Conservation (phyloP, 2,888 invertebrate species). For the Hydrotaea cyrtoneurina region DNA sequence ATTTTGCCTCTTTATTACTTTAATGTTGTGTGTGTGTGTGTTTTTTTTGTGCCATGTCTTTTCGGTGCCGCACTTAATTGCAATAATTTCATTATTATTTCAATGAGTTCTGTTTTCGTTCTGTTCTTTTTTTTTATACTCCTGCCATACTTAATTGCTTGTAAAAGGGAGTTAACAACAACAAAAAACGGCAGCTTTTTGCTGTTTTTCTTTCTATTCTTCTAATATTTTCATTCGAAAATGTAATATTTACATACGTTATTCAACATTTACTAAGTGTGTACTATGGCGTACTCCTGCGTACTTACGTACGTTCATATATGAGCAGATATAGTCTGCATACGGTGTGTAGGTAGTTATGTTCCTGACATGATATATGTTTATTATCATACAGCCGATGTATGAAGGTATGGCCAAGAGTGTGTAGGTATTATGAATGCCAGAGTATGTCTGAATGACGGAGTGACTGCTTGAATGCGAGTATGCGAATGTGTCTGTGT, state of each 20-base stretch:
- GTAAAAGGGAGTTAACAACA: neutral
- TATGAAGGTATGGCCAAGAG: neutral
- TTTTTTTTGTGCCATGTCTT: neutral
- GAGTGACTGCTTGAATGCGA: neutral
- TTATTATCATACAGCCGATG: neutral
- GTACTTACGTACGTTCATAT: neutral
- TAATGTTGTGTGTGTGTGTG: neutral
- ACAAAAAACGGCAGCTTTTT: neutral
- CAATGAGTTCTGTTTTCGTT: neutral
- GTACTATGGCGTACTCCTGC: too few relatives aligned
- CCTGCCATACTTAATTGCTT: neutral
- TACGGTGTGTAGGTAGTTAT: neutral
- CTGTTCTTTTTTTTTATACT: neutral
- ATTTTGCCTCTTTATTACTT: neutral
- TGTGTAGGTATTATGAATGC: neutral
- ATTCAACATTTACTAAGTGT: neutral
- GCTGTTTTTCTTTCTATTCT: neutral
- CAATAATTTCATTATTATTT: slow-evolving; percentile 1
- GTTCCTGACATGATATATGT: neutral
- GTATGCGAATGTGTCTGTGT: neutral
- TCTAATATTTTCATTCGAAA: neutral
- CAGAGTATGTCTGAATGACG: neutral
- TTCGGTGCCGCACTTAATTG: neutral
- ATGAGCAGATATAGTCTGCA: neutral
- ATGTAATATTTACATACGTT: slow-evolving; percentile 4